Evolutionary conservation across 1,140 invertebrate species (phyloP).

Genomic region (Thaumatotibia leucotreta): DNA sequence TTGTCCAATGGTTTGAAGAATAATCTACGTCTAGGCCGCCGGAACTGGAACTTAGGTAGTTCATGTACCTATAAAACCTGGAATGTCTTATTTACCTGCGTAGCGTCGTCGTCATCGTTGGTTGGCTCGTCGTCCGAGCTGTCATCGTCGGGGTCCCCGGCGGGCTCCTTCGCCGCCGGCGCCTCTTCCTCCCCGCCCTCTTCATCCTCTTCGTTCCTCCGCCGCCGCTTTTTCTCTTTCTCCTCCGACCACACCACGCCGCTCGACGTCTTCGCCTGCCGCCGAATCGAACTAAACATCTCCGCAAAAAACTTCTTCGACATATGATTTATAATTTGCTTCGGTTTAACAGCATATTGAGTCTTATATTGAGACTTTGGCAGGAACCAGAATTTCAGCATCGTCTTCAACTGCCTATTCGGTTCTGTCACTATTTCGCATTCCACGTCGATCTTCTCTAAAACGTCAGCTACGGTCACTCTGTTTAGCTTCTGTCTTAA

Average conservation of each 20-base stretch:
- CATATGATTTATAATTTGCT: slow-evolving; percentile 82
- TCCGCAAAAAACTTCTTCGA: slow-evolving; percentile 80
- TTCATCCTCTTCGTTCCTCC: slow-evolving; percentile 71
- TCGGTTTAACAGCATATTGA: slow-evolving; percentile 83
- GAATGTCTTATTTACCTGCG: slow-evolving; percentile 51
- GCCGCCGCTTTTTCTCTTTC: slow-evolving; percentile 52
- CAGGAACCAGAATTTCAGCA: slow-evolving; percentile 84
- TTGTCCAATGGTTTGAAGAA: no score
- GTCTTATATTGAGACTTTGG: slow-evolving; percentile 84
- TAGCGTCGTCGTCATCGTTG: slow-evolving; percentile 81
- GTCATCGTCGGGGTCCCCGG: slow-evolving; percentile 79
- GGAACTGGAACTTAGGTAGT: no score
- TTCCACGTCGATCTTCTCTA: slow-evolving; percentile 84
- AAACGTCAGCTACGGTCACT: slow-evolving; percentile 86
- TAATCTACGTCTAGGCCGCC: no score
- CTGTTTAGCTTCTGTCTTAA: slow-evolving; percentile 84
- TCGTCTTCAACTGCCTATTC: slow-evolving; percentile 76
- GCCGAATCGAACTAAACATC: slow-evolving; percentile 78
- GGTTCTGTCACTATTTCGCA: slow-evolving; percentile 78
- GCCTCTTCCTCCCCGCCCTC: slow-evolving; percentile 80
- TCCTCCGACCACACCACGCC: slow-evolving; percentile 58
- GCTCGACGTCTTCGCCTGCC: slow-evolving; percentile 60
- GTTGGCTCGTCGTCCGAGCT: slow-evolving; percentile 89
- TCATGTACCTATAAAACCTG: no score
- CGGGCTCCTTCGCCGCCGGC: slow-evolving; percentile 77